Evolutionary conservation across 2,888 invertebrate genomes (phyloP), one percentile per base, ranked within the genome.

Genomic region (Operophtera brumata): DNA sequence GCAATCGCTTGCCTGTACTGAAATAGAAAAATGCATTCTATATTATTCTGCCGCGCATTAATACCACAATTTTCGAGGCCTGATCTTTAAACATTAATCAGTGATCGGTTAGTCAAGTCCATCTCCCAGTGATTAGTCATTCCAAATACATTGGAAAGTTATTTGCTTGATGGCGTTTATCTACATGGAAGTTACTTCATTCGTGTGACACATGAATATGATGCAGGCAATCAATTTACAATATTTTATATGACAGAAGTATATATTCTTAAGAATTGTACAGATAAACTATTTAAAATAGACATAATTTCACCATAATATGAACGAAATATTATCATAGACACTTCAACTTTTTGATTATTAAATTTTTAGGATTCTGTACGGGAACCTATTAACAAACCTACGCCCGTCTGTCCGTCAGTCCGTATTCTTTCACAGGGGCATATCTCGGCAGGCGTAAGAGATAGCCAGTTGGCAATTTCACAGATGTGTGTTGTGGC

Each of bases 1-100:
- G 91, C 93, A 81, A 96, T 94, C 74, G 96, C 96, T 92, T 96
- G 96, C 79, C 96, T 96, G 91, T 96, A 96, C 96, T 97, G 94
- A 59, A 85, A 85, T 56, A 77, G 73, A 77, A 66, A 69, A 40
- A 49, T 39, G 20, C 13, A 40, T 12, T 40, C 20, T 36, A 36
- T 52, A 30, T 47, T 42, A 47, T 47, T 52, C 12, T 36, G 42
- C 36, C 36, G 12, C 25, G 12, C 7, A 40, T 12, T 7, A 25
- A 36, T 13, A 12, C 11, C n/a, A 13, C 12, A 20, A 8, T 32
- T 11, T 28, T 41, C 8, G 28, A 42, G 12, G 59, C 54, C 63
- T 57, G 61, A 50, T 56, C 59, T 63, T 59, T 36, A 13, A 12
- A 56, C 45, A 73, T 71, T 67, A 70, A 66, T 70, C 71, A 60